phyloP scores from a whole-genome alignment of 2,113 vertebrate species.

The Casuarius casuarius region DNA sequence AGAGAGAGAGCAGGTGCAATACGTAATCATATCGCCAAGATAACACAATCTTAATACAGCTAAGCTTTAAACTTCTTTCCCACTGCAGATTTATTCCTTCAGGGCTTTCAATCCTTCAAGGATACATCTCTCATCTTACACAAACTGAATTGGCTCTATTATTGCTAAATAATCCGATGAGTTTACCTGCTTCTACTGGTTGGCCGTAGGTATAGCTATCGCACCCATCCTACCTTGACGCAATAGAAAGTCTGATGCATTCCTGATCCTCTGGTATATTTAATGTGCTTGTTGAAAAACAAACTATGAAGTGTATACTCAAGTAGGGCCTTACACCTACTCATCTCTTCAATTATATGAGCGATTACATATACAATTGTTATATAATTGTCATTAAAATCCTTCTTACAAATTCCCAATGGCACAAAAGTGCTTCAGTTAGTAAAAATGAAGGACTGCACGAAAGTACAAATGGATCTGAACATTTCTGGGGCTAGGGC shows the following conservation, averaged over 20 bases:
- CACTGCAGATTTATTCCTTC: background rate
- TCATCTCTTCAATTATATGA: background rate
- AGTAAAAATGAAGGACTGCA: slow-evolving; percentile 42
- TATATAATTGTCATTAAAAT: slow-evolving; percentile 22
- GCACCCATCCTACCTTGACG: background rate
- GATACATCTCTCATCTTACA: background rate
- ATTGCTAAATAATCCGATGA: background rate
- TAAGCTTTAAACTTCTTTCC: background rate
- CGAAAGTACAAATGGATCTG: slow-evolving; percentile 51
- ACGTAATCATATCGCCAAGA: background rate
- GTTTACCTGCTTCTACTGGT: background rate
- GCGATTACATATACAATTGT: background rate
- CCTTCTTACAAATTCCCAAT: slow-evolving; percentile 34
- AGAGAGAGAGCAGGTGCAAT: background rate
- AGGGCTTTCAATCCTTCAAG: background rate
- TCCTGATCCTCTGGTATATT: background rate
- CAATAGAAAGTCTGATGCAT: background rate
- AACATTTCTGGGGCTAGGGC: slow-evolving; percentile 15
- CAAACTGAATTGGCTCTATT: background rate
- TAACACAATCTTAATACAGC: background rate
- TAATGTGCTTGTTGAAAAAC: background rate
- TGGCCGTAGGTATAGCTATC: background rate
- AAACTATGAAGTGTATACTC: background rate
- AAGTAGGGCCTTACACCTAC: background rate
- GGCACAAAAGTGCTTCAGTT: slow-evolving; percentile 37